Evolutionary conservation across 1,140 invertebrate species (phyloP).

Genomic region (Panagrolaimus sp.): DNA sequence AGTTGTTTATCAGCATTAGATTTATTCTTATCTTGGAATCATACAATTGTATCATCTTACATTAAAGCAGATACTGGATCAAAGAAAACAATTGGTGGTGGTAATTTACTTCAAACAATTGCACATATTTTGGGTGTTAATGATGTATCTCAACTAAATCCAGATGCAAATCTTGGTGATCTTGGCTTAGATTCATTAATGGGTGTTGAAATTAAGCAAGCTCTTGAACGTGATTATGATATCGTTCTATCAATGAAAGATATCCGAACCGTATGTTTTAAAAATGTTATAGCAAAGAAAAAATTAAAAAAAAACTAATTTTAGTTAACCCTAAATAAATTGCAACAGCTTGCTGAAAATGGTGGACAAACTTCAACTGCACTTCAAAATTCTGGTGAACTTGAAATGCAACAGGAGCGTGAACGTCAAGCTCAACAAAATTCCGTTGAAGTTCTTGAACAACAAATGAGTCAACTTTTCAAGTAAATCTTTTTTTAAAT

Average conservation of each 20-base stretch:
- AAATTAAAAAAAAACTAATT: not conserved
- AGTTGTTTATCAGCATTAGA: constrained; percentile 81
- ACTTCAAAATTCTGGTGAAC: constrained; percentile 47
- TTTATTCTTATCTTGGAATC: constrained; percentile 75
- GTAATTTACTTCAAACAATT: constrained; percentile 73
- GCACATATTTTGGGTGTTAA: constrained; percentile 67
- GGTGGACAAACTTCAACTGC: constrained; percentile 38
- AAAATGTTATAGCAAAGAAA: too few relatives aligned
- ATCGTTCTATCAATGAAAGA: constrained; percentile 79
- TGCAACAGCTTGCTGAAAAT: constrained; percentile 66
- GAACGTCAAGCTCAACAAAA: constrained; percentile 41
- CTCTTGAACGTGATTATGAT: constrained; percentile 83
- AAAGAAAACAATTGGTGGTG: constrained; percentile 69
- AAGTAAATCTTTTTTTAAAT: constrained; percentile 23
- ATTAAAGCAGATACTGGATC: constrained; percentile 59
- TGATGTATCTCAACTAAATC: constrained; percentile 71
- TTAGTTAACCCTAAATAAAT: constrained; percentile 61
- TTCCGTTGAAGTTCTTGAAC: constrained; percentile 51
- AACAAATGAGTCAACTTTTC: constrained; percentile 58
- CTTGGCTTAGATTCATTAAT: constrained; percentile 94
- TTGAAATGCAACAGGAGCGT: constrained; percentile 54
- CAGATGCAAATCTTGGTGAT: constrained; percentile 73
- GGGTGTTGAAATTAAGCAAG: constrained; percentile 96
- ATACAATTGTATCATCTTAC: constrained; percentile 73
- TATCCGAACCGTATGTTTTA: constrained; percentile 67